phyloP scores from a whole-genome alignment of 2,113 vertebrate genomes.

The Aviceda subcristata region DNA sequence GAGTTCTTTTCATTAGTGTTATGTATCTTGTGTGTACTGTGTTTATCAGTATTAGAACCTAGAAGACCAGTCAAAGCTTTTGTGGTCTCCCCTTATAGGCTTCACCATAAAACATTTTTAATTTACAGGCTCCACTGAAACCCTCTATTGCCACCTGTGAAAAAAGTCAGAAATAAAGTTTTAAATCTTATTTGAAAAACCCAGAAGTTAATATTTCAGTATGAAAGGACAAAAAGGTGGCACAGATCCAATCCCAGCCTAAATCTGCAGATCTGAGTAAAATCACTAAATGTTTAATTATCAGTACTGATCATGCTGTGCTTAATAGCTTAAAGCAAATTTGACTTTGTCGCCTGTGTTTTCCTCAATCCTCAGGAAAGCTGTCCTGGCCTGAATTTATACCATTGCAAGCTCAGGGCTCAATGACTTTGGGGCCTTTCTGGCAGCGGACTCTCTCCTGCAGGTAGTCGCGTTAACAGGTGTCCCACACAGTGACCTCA shows the following conservation, averaged over 20 bases:
- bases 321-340: neutral
- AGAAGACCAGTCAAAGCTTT: neutral
- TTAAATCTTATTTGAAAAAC: neutral
- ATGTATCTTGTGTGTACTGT: neutral
- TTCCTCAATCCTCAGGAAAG: neutral
- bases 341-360: neutral
- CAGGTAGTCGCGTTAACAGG: fast-evolving
- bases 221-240: neutral
- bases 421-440: no score
- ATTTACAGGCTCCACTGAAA: neutral
- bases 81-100: neutral
- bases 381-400: neutral
- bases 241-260: neutral
- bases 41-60: neutral
- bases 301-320: neutral
- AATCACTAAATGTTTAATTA: neutral
- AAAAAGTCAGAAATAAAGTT: neutral
- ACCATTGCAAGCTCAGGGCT: neutral
- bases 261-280: neutral
- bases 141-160: neutral
- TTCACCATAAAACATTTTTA: neutral
- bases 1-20: neutral
- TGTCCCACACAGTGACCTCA: neutral
- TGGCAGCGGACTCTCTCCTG: neutral
- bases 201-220: neutral